These are phyloP conservation scores for Latheticus oryzae DNA, from an alignment of 2,888 invertebrate genomes.

Conservation along the genomic window DNA sequence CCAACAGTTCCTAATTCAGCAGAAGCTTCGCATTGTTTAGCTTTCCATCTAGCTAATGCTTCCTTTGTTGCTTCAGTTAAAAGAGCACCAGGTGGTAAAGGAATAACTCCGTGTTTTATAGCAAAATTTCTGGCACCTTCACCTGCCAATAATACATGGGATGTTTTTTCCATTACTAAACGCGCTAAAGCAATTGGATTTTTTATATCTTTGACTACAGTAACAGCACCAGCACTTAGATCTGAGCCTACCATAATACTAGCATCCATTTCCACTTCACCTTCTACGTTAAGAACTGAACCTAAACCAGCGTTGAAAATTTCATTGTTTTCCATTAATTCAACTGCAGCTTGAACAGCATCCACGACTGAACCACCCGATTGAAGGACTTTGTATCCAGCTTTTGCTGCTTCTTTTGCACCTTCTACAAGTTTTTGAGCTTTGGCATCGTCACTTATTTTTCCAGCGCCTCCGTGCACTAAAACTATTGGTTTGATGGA, in stretches of 20 bases:
- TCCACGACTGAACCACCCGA: constrained; percentile 73
- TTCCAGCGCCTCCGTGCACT: constrained; percentile 87
- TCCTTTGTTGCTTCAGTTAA: constrained; percentile 75
- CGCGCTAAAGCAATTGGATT: constrained; percentile 84
- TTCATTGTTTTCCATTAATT: constrained; percentile 80
- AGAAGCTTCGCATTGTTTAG: constrained; percentile 64
- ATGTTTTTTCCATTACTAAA: constrained; percentile 79
- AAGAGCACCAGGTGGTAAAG: constrained; percentile 73
- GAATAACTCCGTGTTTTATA: constrained; percentile 71
- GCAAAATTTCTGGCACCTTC: constrained; percentile 82
- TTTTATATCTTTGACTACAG: constrained; percentile 77
- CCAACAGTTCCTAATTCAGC: constrained; percentile 85
- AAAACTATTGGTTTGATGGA: constrained; percentile 63
- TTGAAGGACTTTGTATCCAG: constrained; percentile 71
- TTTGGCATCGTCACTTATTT: constrained; percentile 74
- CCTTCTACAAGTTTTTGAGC: constrained; percentile 73
- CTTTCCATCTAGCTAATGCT: constrained; percentile 72
- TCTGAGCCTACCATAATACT: constrained; percentile 82
- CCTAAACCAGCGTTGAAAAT: constrained; percentile 86
- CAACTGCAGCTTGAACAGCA: constrained; percentile 83
- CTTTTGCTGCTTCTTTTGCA: constrained; percentile 72
- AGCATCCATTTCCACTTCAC: constrained; percentile 88
- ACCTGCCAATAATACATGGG: constrained; percentile 80
- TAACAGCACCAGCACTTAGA: constrained; percentile 79
- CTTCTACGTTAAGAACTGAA: constrained; percentile 80